Conservation (phyloP, 2,888 invertebrate genomes). For the Epinotia nisella region DNA sequence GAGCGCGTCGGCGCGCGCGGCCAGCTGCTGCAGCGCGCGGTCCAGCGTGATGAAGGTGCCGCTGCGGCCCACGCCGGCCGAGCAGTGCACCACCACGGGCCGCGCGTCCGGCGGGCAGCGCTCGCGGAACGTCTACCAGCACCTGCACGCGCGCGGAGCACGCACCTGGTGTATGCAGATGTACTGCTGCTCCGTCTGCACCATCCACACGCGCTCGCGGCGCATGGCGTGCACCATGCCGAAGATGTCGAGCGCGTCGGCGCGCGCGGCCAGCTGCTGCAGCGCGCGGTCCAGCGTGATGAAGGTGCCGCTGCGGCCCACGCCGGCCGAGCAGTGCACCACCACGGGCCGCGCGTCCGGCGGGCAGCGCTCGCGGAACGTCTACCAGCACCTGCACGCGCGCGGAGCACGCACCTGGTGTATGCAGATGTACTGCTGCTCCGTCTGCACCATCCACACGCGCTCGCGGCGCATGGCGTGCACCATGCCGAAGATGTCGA, state of each 20-base stretch:
- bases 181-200: constrained; percentile 99
- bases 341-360: constrained; percentile 96
- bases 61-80: too few relatives aligned
- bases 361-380: constrained; percentile 95
- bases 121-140: too few relatives aligned
- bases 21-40: too few relatives aligned
- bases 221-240: constrained; percentile 98
- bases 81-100: too few relatives aligned
- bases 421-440: constrained; percentile 99
- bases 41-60: too few relatives aligned
- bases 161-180: constrained; percentile 94
- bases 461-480: constrained; percentile 98
- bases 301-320: constrained; percentile 95
- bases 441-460: constrained; percentile 95
- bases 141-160: too few relatives aligned
- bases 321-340: constrained; percentile 96
- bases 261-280: constrained; percentile 91
- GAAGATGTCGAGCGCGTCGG: constrained; percentile 94
- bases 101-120: too few relatives aligned
- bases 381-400: too few relatives aligned
- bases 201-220: constrained; percentile 95
- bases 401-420: constrained; percentile 86
- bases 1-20: too few relatives aligned
- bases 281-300: constrained; percentile 97
- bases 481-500: constrained; percentile 97